Base-by-base conservation (phyloP, 1,140 invertebrate species). In the Drosophila tsacasi region DNA sequence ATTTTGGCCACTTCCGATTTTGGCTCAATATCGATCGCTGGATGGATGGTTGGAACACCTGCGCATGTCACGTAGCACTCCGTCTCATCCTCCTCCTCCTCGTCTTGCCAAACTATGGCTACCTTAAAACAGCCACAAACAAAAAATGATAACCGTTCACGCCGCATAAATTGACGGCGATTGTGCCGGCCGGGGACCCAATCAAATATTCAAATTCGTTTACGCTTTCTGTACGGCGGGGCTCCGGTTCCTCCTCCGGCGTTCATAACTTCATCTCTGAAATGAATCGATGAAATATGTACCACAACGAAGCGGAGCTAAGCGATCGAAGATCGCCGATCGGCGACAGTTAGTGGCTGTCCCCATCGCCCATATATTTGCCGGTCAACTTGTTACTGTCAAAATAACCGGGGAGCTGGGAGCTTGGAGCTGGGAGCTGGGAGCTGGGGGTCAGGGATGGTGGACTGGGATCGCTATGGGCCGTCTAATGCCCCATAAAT, bases 271-370 rank as follows among this genome's bases (percentile, higher is more conserved):
- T 90, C 85, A 90, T 90, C 85, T 90, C 84, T 76, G 46, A 90
- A 90, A 90, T 90, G 83, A 90, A 85, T 85, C 85, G 85, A 90
- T 90, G 85, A 90, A 77, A 89, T 89, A 89, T 90, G 85, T 85
- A 82, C 83, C 83, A 79, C 54, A 85, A 78, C 82, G 78, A 77
- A 83, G 68, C 79, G 68, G 46, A n/a, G 44, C 54, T 57, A 60
- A 35, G 23, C 30, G 69, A 57, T 57, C 54, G 54, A 25, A 57
- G 39, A 46, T 54, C 66, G 42, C 65, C 76, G 42, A 58, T 73
- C 73, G 68, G 73, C 62, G 78, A 81, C 74, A 78, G 78, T 75
- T 71, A 79, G 78, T 65, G 63, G 40, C 73, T 77, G 58, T 69
- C 65, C 54, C 46, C 50, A 52, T 10, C 35, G 49, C 59, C 75